A percentile compares a stretch with the other conserved stretches of the same genome.
Evolutionary conservation across 2,113 vertebrate genomes (phyloP).

Genomic region (Petromus typicus): DNA sequence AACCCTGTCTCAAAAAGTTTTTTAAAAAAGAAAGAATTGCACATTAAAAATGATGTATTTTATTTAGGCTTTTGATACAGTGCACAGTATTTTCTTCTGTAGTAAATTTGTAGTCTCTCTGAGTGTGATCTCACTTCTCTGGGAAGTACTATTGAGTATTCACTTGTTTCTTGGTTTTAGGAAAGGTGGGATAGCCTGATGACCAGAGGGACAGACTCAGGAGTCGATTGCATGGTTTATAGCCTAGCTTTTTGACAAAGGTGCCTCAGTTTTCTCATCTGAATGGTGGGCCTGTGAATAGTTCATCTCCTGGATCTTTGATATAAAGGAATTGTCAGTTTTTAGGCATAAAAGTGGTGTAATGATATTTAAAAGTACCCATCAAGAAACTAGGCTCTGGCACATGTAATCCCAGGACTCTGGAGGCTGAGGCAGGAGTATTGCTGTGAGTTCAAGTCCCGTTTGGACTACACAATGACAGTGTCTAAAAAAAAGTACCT

Average conservation of each 20-base stretch:
- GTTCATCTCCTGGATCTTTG: background rate
- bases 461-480: background rate
- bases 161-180: background rate
- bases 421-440: background rate
- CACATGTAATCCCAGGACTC: background rate
- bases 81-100: background rate
- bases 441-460: background rate
- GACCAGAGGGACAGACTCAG: background rate
- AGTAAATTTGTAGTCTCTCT: background rate
- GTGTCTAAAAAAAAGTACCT: background rate
- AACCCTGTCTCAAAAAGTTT: too few species aligned
- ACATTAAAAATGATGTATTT: too few species aligned
- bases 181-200: background rate
- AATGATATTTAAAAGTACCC: background rate
- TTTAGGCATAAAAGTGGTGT: background rate
- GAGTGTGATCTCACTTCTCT: background rate
- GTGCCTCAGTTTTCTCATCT: background rate
- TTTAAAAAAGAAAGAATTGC: too few species aligned
- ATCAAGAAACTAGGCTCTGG: background rate
- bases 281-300: background rate
- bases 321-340: background rate
- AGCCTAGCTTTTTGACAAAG: background rate
- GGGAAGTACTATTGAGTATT: background rate
- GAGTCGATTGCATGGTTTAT: background rate
- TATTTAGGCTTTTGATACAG: constrained; percentile 52